Evolutionary conservation across 2,113 vertebrate genomes (phyloP).

Genomic region (Atrichornis clamosus): DNA sequence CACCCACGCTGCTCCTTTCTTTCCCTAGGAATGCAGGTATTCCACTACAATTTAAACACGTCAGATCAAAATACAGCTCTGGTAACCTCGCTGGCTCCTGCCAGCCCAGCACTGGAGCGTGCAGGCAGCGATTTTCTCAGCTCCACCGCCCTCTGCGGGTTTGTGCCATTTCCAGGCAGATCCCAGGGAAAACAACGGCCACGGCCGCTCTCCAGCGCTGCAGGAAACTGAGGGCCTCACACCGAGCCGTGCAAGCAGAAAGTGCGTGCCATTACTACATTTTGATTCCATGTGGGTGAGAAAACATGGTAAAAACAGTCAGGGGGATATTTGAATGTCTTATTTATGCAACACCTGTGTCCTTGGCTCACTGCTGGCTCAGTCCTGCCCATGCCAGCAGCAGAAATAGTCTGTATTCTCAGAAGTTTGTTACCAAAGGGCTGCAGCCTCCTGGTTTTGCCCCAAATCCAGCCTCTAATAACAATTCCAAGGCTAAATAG

Average conservation of each 20-base stretch:
- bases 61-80: background rate
- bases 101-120: background rate
- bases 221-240: background rate
- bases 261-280: background rate
- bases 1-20: background rate
- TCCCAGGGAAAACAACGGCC: background rate
- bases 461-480: background rate
- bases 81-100: background rate
- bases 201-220: accelerated
- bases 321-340: background rate
- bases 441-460: background rate
- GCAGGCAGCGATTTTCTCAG: background rate
- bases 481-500: background rate
- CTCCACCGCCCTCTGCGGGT: slow-evolving; percentile 58
- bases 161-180: background rate
- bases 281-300: background rate
- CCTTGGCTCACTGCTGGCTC: background rate
- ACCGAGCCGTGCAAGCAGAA: accelerated
- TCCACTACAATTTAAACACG: background rate
- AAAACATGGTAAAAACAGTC: background rate
- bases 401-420: background rate
- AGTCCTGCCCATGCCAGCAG: background rate
- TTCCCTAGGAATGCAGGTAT: background rate
- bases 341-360: accelerated
- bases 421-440: background rate